phyloP scores from a whole-genome alignment of 2,888 invertebrate species.

The Eudasyphora cyanicolor region DNA sequence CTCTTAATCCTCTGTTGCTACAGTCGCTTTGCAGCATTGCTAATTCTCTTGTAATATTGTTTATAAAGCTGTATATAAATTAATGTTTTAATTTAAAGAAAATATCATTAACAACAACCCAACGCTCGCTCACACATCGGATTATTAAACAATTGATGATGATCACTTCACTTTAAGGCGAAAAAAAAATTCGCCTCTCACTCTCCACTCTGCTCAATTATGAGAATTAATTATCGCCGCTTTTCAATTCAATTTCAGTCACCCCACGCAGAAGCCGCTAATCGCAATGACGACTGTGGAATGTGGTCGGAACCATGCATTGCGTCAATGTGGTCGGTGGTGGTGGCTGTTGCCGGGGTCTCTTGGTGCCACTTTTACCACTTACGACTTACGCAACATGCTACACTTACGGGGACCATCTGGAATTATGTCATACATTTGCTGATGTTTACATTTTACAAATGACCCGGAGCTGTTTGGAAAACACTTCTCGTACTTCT shows the following conservation, averaged over 20 bases:
- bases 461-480: neutral
- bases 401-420: neutral
- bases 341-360: neutral
- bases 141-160: constrained; percentile 40
- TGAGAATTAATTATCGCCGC: constrained; percentile 52
- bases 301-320: neutral
- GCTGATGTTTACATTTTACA: neutral
- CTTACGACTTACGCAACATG: neutral
- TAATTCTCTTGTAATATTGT: neutral
- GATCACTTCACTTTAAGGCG: neutral
- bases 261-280: constrained; percentile 50
- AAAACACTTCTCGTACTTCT: neutral
- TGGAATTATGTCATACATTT: constrained; percentile 44
- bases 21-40: no score
- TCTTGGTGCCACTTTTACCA: neutral
- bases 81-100: constrained; percentile 18
- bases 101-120: constrained; percentile 14
- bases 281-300: neutral
- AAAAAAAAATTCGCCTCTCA: constrained; percentile 31
- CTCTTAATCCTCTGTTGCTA: no score
- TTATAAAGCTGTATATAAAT: constrained; percentile 40
- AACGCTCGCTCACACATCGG: neutral
- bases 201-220: constrained; percentile 12
- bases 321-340: neutral
- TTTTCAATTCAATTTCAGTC: constrained; percentile 12